Percentiles rank a stretch among this genome's conserved stretches.
Evolutionary conservation across 2,113 vertebrate genomes (phyloP).

Genomic region (Cinclus mexicanus): DNA sequence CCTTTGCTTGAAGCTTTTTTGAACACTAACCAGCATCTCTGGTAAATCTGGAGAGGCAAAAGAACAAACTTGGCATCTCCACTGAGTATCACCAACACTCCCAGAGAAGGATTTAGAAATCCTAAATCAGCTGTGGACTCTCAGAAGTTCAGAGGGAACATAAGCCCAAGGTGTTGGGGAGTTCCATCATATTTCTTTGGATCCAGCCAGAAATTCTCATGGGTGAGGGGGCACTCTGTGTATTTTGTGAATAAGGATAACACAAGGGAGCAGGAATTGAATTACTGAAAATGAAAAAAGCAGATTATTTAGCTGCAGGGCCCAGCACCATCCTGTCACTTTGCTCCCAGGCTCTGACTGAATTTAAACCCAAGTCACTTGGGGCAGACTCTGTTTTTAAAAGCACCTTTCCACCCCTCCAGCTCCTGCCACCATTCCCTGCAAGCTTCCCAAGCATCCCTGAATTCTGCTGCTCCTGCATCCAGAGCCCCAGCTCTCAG

Average conservation of each 20-base stretch:
- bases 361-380: not conserved
- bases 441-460: not conserved
- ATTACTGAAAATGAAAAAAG: not conserved
- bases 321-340: not conserved
- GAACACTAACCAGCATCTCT: constrained; percentile 85
- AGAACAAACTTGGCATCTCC: not conserved
- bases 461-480: not conserved
- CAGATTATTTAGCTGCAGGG: not conserved
- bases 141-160: not conserved
- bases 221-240: not conserved
- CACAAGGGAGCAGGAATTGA: not conserved
- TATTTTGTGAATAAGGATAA: accelerated
- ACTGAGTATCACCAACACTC: not conserved
- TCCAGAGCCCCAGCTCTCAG: not conserved
- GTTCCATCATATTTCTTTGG: not conserved
- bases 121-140: not conserved
- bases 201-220: not conserved
- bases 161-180: not conserved
- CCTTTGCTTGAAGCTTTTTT: constrained; percentile 88
- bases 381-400: not conserved
- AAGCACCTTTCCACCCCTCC: not conserved
- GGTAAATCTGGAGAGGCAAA: constrained; percentile 80
- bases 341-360: not conserved
- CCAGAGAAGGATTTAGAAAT: not conserved
- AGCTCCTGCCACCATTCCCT: not conserved